These are phyloP conservation scores for Podotricha telesiphe DNA, from an alignment of 2,888 invertebrate genomes.

Conservation along the genomic window DNA sequence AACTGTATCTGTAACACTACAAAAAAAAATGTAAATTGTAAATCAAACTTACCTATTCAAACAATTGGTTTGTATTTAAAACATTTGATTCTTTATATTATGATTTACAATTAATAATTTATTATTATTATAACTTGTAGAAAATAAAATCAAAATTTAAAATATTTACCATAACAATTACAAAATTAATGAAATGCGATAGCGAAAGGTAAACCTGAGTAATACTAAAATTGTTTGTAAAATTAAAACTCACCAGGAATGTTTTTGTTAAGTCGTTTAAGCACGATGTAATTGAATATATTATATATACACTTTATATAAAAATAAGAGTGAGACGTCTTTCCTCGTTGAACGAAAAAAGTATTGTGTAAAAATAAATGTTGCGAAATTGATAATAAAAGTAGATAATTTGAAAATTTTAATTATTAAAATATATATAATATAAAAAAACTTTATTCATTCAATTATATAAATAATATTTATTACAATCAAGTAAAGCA, in stretches of 20 bases:
- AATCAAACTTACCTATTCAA: too few species aligned
- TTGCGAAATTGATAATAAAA: conserved; percentile 14
- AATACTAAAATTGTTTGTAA: not conserved
- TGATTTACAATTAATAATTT: too few species aligned
- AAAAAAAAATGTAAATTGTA: too few species aligned
- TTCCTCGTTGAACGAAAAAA: not conserved
- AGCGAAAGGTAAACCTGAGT: not conserved
- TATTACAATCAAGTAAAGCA: not conserved
- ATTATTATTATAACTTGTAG: too few species aligned
- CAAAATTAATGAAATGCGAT: not conserved
- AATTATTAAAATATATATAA: too few species aligned
- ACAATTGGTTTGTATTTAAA: too few species aligned
- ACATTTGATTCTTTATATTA: too few species aligned
- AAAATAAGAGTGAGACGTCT: not conserved
- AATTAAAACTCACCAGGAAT: not conserved
- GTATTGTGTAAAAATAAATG: not conserved
- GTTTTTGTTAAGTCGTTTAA: not conserved
- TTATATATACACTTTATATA: not conserved
- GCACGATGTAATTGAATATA: not conserved
- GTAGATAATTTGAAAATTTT: too few species aligned
- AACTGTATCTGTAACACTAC: not conserved
- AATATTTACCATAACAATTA: not conserved
- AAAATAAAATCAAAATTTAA: not conserved
- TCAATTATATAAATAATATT: too few species aligned
- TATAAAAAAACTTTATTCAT: too few species aligned